phyloP scores from a whole-genome alignment of 2,888 invertebrate genomes.

The Torymus tubicola region DNA sequence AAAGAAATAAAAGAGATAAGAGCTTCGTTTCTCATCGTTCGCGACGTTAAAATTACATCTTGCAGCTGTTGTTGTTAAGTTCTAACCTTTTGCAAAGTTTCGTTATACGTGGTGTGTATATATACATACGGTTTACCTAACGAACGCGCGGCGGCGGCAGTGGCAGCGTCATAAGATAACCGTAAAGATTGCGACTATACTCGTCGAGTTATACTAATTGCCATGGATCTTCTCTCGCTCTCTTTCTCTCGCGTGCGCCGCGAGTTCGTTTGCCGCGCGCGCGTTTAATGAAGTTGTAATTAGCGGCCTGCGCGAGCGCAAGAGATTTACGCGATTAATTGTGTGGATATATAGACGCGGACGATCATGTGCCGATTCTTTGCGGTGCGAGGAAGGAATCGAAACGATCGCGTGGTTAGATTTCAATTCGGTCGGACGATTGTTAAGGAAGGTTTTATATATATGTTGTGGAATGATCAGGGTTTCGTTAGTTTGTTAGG shows the following conservation, averaged over 20 bases:
- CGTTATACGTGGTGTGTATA: not conserved
- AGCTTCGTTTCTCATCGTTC: too few species aligned
- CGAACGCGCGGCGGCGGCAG: constrained; percentile 3
- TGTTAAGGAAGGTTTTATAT: not conserved
- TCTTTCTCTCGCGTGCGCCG: not conserved
- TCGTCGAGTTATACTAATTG: constrained; percentile 45
- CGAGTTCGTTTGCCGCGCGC: not conserved
- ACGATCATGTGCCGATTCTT: not conserved
- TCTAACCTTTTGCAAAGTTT: constrained; percentile 7
- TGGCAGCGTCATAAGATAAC: constrained; percentile 43
- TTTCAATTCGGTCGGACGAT: constrained; percentile 18
- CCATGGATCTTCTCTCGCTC: constrained; percentile 27
- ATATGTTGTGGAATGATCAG: too few species aligned
- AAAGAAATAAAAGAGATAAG: too few species aligned
- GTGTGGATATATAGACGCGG: not conserved
- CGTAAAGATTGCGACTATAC: constrained; percentile 41
- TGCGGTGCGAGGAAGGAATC: not conserved
- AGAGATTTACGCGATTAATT: constrained; percentile 9
- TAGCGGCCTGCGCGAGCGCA: constrained; percentile 13
- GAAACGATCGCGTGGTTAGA: not conserved
- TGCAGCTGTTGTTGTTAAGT: constrained; percentile 5
- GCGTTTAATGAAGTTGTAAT: constrained; percentile 53
- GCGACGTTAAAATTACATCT: too few species aligned
- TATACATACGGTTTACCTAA: constrained; percentile 21
- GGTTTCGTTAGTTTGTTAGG: too few species aligned